phyloP scores from a whole-genome alignment of 2,888 invertebrate genomes.

The Rhopalosiphum nymphaeae region DNA sequence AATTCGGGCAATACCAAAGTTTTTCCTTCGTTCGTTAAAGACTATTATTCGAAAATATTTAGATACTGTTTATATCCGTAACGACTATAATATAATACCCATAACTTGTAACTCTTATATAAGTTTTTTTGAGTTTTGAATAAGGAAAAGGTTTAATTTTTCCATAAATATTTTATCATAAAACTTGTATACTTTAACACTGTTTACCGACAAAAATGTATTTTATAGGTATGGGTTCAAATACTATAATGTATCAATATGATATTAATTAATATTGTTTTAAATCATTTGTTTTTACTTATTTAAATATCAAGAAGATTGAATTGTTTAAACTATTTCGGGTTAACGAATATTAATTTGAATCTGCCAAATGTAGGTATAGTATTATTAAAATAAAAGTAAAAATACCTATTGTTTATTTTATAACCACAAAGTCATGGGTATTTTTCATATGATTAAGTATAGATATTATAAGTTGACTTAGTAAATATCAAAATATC shows the following conservation, averaged over 20 bases:
- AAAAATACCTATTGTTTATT: neutral
- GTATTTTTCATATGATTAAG: neutral
- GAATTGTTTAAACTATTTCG: neutral
- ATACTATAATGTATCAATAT: neutral
- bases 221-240: neutral
- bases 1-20: neutral
- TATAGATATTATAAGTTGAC: neutral
- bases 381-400: neutral
- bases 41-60: conserved; percentile 7
- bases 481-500: neutral
- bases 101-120: neutral
- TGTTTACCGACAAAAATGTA: neutral
- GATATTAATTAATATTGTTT: neutral
- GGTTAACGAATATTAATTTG: neutral
- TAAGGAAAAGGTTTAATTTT: neutral
- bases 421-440: neutral
- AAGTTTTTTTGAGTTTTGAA: neutral
- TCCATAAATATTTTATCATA: neutral
- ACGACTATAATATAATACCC: neutral
- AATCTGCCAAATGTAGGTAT: neutral
- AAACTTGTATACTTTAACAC: neutral
- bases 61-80: neutral
- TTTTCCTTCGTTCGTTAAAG: conserved; percentile 2
- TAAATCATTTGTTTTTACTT: neutral
- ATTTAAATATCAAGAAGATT: neutral